Base-by-base conservation (phyloP, 2,888 invertebrate species). In the Morinoia aosen region DNA sequence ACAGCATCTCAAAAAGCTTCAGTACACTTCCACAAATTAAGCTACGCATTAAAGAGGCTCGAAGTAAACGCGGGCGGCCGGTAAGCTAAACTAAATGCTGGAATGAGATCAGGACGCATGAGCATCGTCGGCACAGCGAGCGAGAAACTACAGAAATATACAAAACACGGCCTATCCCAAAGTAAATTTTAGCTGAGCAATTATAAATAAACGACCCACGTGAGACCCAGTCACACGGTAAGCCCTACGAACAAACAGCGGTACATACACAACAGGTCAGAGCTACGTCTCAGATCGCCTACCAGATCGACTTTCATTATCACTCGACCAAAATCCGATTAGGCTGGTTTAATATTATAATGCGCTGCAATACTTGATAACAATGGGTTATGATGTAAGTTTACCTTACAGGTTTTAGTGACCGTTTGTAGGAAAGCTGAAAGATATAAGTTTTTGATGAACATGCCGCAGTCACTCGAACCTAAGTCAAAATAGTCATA, bases 91-190 rank as follows among this genome's bases (percentile, higher is more conserved):
- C 90, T 90, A 90, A 90, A 90, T 90, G 90, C 90, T 90, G 90
- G 90, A 90, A 90, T 90, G 90, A 90, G 90, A 90, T 90, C 90
- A 90, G 90, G 90, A 39, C 39, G 90, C 39, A 19, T 90, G 90
- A 90, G 90, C 90, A 90, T 19, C 90, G 48, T 48, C 90, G 48
- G 90, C 90, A 40, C 40, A 90, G 40, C 48, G 14, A 90, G 40
- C 39, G 40, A 39, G 11, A 90, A 40, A 90, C 39, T 90, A 40
- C 90, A 90, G 40, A 90, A 90, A 90, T 90, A 90, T 90, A 90
- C 90, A 90, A 90, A 90, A 76, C 76, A 76, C 76, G 76, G 33
- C 25, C 33, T 76, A 16, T 19, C 25, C 33, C 2, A 76, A 76
- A 76, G 33, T 33, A 19, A 76, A 76, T 76, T 76, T 76, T 12